Conservation (phyloP, 2,888 invertebrate species). For the Ectemnius lituratus region DNA sequence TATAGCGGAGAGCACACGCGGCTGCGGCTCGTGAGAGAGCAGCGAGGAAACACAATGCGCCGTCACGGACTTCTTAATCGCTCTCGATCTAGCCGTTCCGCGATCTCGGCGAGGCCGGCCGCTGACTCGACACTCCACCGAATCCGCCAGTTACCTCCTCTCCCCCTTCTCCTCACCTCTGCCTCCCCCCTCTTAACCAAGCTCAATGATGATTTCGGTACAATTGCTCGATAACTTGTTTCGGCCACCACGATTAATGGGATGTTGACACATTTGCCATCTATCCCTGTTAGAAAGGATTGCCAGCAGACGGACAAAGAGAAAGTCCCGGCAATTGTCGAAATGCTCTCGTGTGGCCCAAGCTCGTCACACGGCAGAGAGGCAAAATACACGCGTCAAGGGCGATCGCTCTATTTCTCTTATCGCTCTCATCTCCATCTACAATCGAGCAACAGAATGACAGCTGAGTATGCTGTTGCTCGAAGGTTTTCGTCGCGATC, state of each 20-base stretch:
- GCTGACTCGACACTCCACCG: constrained; percentile 7
- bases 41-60: constrained; percentile 66
- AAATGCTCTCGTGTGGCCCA: not conserved
- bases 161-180: too few species aligned
- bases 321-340: not conserved
- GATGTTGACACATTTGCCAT: constrained; percentile 13
- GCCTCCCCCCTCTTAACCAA: too few species aligned
- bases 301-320: not conserved
- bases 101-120: constrained; percentile 1
- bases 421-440: not conserved
- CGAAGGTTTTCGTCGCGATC: constrained; percentile 1
- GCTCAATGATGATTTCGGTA: too few species aligned
- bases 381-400: constrained; percentile 6
- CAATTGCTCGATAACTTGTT: too few species aligned
- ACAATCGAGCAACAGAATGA: not conserved
- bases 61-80: constrained; percentile 75
- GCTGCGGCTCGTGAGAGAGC: constrained; percentile 32
- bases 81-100: constrained; percentile 67
- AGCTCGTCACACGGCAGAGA: not conserved
- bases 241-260: constrained; percentile 4
- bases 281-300: not conserved
- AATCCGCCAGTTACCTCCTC: not conserved
- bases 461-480: not conserved
- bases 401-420: constrained; percentile 9
- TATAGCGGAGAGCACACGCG: constrained; percentile 31